Base-by-base conservation (phyloP, 2,797 vertebrate genomes). In the Pseudopleuronectes americanus region DNA sequence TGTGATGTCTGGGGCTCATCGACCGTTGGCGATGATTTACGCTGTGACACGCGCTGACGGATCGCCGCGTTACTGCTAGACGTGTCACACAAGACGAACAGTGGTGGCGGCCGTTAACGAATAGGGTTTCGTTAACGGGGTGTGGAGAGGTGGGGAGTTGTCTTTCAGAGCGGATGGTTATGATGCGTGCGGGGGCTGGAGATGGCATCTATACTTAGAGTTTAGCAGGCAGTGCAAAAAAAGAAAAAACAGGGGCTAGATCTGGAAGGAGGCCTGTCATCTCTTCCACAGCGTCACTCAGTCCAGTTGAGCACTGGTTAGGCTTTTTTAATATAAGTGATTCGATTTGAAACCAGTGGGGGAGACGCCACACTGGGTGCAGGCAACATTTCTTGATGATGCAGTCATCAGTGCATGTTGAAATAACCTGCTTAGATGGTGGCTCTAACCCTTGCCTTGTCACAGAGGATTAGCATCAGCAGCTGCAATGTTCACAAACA, bases 1-100 rank as follows among this genome's bases (percentile, higher is more conserved):
- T 71, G 87, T 90, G 90, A 89, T 81, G 80, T 93, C 90, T 93
- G 88, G 89, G 91, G 92, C 89, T 92, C 92, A 90, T 95, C 90
- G 91, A 61, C 88, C 87, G 77, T 88, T 31, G 62, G 74, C 51
- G 7, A 31, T 95, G 93, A 92, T 96, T 95, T 96, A 96, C 93
- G 88, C 93, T 78, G 87, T 90, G 93, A 93, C 93, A 92, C 62
- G 2, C 3, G 82, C 92, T 93, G 92, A 95, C 82, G 64, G 87
- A 89, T 87, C 80, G 92, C 67, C 3, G 56, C 90, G 87, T 94
- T 95, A 95, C 93, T 94, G 93, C 91, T 92, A 94, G 81, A 85
- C 88, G 78, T 91, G 93, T 93, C 87, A 62, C 80, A 52, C 81
- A 83, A 87, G 89, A 89, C 74, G 83, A 85, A 92, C 91, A 60